phyloP scores from a whole-genome alignment of 2,797 vertebrate species.

The Hyperoplus immaculatus region DNA sequence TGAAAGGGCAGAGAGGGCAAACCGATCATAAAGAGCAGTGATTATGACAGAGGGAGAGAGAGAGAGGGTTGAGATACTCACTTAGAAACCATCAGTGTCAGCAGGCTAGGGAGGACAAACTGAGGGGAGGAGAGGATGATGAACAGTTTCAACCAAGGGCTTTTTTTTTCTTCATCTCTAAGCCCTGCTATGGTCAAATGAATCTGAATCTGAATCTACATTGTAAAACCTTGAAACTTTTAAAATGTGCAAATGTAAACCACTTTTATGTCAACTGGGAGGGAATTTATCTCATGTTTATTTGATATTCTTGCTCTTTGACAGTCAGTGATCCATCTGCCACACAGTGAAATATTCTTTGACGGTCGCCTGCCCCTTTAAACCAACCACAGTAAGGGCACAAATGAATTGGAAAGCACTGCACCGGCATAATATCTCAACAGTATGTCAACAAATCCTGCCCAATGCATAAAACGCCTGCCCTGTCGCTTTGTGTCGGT shows the following conservation, averaged over 20 bases:
- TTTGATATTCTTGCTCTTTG: conserved; percentile 63
- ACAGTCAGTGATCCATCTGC: conserved; percentile 69
- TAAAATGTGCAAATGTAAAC: conserved; percentile 62
- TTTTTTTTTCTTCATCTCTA: conserved; percentile 1
- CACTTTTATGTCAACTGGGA: conserved; percentile 51
- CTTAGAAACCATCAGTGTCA: conserved; percentile 82
- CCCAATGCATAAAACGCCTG: conserved; percentile 55
- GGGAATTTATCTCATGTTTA: conserved; percentile 72
- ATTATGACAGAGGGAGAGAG: conserved; percentile 80
- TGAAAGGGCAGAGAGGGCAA: conserved; percentile 86
- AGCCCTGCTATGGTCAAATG: conserved; percentile 51
- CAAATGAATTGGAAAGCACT: conserved; percentile 71
- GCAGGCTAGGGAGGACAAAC: conserved; percentile 68
- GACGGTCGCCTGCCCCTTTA: conserved; percentile 32
- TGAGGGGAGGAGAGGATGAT: conserved; percentile 62
- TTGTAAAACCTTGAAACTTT: conserved; percentile 49
- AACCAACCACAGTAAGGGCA: conserved; percentile 50
- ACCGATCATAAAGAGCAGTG: conserved; percentile 85
- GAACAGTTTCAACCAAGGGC: conserved; percentile 52
- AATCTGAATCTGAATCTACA: conserved; percentile 51
- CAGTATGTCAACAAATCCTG: conserved; percentile 68
- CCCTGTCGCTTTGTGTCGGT: conserved; percentile 54
- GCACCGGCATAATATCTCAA: conserved; percentile 56
- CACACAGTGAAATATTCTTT: conserved; percentile 61
- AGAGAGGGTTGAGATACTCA: conserved; percentile 74